A percentile compares a stretch with the other conserved stretches of the same genome.
Conservation (phyloP, 2,888 invertebrate species). For the Glaucopsyche alexis region DNA sequence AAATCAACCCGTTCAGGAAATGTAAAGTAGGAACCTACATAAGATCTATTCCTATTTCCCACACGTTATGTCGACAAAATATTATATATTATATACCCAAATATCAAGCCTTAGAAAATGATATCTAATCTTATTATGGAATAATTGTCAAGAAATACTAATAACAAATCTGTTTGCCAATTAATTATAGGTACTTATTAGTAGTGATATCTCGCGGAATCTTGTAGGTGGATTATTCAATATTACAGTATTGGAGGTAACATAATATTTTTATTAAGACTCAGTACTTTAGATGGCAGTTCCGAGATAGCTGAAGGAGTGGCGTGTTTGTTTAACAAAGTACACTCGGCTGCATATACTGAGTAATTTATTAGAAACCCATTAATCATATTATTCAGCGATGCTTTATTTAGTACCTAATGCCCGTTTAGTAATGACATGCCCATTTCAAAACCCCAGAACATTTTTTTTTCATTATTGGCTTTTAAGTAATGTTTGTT, state of each 20-base stretch:
- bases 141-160: neutral
- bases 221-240: constrained; percentile 28
- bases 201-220: neutral
- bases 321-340: constrained; percentile 54
- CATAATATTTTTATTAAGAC: constrained; percentile 45
- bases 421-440: too few species aligned
- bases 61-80: too few species aligned
- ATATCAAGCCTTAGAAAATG: too few species aligned
- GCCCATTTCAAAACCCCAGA: too few species aligned
- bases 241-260: constrained; percentile 52
- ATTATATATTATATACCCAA: too few species aligned
- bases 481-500: too few species aligned
- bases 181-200: constrained; percentile 1
- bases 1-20: too few species aligned
- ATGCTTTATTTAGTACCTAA: too few species aligned
- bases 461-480: too few species aligned
- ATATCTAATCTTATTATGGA: too few species aligned
- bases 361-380: constrained; percentile 6
- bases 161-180: neutral
- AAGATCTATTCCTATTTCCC: too few species aligned
- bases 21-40: too few species aligned
- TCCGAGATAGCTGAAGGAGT: constrained; percentile 47
- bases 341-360: constrained; percentile 45
- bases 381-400: neutral
- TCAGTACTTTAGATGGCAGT: constrained; percentile 48